phyloP scores from a whole-genome alignment of 2,797 vertebrate species.

The Oreochromis mossambicus region DNA sequence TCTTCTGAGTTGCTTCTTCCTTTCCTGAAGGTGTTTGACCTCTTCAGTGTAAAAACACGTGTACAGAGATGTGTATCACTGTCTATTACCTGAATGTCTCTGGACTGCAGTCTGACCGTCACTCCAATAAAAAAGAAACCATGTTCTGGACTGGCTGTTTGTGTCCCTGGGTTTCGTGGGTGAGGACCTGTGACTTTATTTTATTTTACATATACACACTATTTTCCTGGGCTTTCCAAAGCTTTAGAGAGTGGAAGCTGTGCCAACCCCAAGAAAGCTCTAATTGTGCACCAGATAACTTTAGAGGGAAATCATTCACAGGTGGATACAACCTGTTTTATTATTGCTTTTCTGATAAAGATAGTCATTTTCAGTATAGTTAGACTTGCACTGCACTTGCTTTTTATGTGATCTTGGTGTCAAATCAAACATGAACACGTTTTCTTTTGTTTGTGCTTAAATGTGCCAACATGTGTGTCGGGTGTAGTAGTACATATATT shows the following conservation, averaged over 20 bases:
- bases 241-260: not conserved
- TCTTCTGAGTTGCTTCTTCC: conserved; percentile 44
- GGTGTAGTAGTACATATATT: not conserved
- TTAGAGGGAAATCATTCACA: not conserved
- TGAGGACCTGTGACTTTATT: not conserved
- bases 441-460: not conserved
- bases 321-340: not conserved
- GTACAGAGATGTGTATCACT: conserved; percentile 73
- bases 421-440: not conserved
- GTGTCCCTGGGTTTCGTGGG: not conserved
- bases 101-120: conserved; percentile 73
- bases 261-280: not conserved
- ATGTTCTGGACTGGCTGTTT: conserved; percentile 58
- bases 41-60: conserved; percentile 71
- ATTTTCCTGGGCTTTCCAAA: not conserved
- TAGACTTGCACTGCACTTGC: not conserved
- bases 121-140: conserved; percentile 69
- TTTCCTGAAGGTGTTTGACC: conserved; percentile 59
- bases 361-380: not conserved
- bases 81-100: conserved; percentile 76
- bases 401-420: not conserved
- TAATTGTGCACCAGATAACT: not conserved
- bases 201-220: not conserved
- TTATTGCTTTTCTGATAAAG: not conserved
- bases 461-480: not conserved